Evolutionary conservation across 1,140 invertebrate genomes (phyloP).

Genomic region (Eciton burchellii): DNA sequence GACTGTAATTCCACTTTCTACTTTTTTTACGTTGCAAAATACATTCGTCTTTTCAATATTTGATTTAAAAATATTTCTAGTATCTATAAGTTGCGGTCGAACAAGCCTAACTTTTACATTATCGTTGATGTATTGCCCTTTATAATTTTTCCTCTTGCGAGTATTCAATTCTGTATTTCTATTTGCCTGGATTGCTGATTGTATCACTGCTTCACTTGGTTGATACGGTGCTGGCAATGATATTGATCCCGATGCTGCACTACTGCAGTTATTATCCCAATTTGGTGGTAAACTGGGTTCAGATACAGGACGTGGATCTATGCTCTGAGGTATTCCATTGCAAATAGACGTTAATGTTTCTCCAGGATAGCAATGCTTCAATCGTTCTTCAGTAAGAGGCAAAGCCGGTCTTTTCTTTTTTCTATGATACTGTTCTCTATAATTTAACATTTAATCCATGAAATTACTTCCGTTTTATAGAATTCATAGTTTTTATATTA

Average conservation of each 20-base stretch:
- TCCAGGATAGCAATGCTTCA: conserved; percentile 72
- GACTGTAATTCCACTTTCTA: conserved; percentile 76
- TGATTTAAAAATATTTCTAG: conserved; percentile 71
- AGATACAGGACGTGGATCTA: conserved; percentile 73
- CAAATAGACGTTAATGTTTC: conserved; percentile 75
- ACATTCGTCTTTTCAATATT: conserved; percentile 63
- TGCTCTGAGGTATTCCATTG: conserved; percentile 70
- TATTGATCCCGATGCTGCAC: neutral
- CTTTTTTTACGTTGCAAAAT: conserved; percentile 79
- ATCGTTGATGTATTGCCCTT: conserved; percentile 70
- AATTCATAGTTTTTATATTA: conserved; percentile 1
- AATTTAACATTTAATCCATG: conserved; percentile 52
- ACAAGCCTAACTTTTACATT: conserved; percentile 70
- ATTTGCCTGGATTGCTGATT: neutral
- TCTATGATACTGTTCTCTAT: conserved; percentile 78
- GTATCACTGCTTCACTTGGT: conserved; percentile 67
- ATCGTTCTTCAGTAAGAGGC: conserved; percentile 74
- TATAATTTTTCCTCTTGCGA: conserved; percentile 80
- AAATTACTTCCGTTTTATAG: neutral
- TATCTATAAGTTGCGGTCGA: conserved; percentile 78
- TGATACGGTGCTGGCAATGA: conserved; percentile 71
- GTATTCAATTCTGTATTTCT: neutral
- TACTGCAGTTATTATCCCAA: conserved; percentile 29
- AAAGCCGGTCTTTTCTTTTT: conserved; percentile 76
- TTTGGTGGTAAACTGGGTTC: conserved; percentile 73